phyloP scores from a whole-genome alignment of 2,888 invertebrate species.

The Sipha maydis region DNA sequence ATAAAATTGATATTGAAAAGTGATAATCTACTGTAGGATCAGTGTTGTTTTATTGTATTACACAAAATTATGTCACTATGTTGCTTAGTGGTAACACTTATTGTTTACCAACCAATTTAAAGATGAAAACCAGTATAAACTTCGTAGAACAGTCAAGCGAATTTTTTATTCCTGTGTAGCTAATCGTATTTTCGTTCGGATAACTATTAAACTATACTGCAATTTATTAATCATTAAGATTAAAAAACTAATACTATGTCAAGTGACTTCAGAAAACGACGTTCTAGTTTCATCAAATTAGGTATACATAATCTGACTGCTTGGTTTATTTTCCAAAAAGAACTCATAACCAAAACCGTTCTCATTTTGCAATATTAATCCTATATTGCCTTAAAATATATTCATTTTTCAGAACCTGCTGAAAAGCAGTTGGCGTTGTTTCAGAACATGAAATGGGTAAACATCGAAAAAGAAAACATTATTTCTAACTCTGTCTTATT shows the following conservation, averaged over 20 bases:
- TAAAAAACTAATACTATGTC: neutral
- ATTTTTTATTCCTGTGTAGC: too few species aligned
- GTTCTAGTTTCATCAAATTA: constrained; percentile 56
- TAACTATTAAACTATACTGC: too few species aligned
- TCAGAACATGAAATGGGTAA: constrained; percentile 21
- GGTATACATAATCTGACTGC: constrained; percentile 14
- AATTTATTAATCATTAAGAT: too few species aligned
- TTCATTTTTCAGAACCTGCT: constrained; percentile 16
- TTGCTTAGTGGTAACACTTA: too few species aligned
- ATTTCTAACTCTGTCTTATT: constrained; percentile 33
- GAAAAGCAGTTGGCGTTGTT: constrained; percentile 44
- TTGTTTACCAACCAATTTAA: too few species aligned
- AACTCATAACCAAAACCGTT: neutral
- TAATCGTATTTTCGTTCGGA: too few species aligned
- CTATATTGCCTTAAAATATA: neutral
- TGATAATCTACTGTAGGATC: too few species aligned
- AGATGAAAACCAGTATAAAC: too few species aligned
- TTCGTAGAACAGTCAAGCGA: too few species aligned
- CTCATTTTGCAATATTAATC: neutral
- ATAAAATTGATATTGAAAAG: too few species aligned
- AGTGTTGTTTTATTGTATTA: too few species aligned
- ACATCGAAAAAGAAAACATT: constrained; percentile 38
- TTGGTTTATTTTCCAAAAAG: neutral
- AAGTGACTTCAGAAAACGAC: constrained; percentile 1
- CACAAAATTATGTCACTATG: too few species aligned